Base-by-base conservation (phyloP, 2,888 invertebrate species). In the Andrena bicolor region DNA sequence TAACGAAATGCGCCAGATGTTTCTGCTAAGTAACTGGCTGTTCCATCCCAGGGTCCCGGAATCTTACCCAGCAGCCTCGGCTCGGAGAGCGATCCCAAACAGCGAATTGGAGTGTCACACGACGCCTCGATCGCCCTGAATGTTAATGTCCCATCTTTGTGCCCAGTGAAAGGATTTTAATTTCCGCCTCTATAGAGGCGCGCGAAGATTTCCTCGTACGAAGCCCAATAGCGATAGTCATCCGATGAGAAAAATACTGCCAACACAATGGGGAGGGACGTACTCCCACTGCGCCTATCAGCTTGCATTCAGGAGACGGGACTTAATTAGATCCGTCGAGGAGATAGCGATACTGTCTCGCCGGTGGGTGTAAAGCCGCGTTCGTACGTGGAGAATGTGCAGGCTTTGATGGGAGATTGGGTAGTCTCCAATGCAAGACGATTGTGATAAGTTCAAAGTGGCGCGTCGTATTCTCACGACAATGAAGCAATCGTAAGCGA, bases 221-320 rank as follows among this genome's bases (percentile, higher is more conserved):
- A 48, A 13, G 35, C 26, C 64, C 56, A 28, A 65, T 41, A 30
- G n/a, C 48, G 79, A 80, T 78, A 68, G 49, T 28, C 51, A 80
- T 73, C 72, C 7, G 79, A 78, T 72, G 63, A 73, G 72, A 80
- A 78, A 78, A 78, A 70, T 73, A 72, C 61, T 35, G 28, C 48
- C 16, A 26, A 28, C 80, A 80, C 80, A 80, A 80, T 79, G 72
- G 79, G 6, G 80, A 35, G 30, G 72, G 30, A 41, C 79, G 49
- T 53, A 73, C 78, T 78, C 79, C 78, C 68, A 71, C 72, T 58
- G 68, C 49, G 71, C 80, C 77, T 80, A 80, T 77, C 70, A 77
- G 70, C 64, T 53, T 64, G 49, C 72, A 68, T 48, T 71, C 71
- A 78, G 66, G 66, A 64, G 72, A 73, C 65, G 63, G 49, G 61